phyloP scores from a whole-genome alignment of 2,113 vertebrate genomes.

The Lepus timidus region DNA sequence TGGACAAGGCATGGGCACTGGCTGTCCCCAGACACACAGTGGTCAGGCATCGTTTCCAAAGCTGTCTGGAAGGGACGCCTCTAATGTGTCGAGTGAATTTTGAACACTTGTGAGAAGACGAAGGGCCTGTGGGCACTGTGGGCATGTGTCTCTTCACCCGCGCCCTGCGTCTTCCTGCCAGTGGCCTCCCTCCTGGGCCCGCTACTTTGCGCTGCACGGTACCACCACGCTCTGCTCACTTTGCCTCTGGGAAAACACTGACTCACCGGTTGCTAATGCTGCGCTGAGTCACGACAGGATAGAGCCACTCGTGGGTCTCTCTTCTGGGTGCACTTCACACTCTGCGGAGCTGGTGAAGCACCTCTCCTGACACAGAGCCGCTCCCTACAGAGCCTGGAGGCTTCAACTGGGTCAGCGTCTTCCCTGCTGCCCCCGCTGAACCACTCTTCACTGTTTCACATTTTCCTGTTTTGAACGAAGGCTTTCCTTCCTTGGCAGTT shows the following conservation, averaged over 20 bases:
- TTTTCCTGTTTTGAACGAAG: background rate
- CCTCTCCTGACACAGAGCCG: conserved; percentile 35
- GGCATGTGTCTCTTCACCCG: background rate
- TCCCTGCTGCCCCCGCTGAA: background rate
- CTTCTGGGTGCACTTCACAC: conserved; percentile 52
- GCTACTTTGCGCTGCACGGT: background rate
- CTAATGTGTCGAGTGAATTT: background rate
- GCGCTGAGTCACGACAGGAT: conserved; percentile 2
- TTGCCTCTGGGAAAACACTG: background rate
- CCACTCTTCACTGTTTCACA: background rate
- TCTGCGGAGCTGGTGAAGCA: conserved; percentile 25
- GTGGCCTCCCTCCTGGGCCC: background rate
- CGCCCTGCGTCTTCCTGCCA: background rate
- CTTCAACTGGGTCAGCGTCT: conserved; percentile 44
- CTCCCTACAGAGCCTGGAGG: background rate
- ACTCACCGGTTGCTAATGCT: conserved; percentile 3
- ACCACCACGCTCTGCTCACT: background rate
- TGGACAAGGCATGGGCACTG: background rate
- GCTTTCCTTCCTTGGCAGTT: background rate
- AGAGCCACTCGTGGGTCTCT: conserved; percentile 32
- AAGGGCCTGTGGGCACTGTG: rapidly evolving
- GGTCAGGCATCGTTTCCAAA: background rate
- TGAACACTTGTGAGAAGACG: background rate
- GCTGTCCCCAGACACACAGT: background rate
- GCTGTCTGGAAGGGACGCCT: conserved; percentile 19